Base-by-base conservation (phyloP, 1,140 invertebrate species). In the Cydia pomonella region DNA sequence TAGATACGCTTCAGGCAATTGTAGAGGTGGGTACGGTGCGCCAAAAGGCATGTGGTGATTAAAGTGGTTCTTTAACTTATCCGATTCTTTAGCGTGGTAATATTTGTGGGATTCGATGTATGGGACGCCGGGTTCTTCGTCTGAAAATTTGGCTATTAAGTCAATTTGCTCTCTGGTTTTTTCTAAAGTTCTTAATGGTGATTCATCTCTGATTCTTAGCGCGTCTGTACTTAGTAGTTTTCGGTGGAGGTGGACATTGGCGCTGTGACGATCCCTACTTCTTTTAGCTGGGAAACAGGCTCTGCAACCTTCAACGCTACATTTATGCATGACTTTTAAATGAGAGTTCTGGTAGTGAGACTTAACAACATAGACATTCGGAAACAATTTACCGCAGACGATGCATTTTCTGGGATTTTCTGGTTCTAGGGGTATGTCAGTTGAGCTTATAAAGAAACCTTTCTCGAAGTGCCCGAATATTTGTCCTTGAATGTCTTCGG, bases 341-440 rank as follows among this genome's bases (percentile, higher is more conserved):
- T 99, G 98, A 0, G 98, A 97, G 90, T 98, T 99, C 93, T 98
- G 98, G 92, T 98, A 99, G 86, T 99, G 98, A 0, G 97, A 98
- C 92, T 98, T 99, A 0, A 99, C 96, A n/a, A 97, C 96, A 85
- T 98, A 99, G 84, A 98, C 97, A 85, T 98, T 99, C 87, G 98
- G 97, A 92, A 99, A 99, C 80, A 97, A 95, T 91, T 98, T 98
- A 12, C 97, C 97, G 88, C 98, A 99, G 16, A 97, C 97, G 2
- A 96, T 96, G 90, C 98, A 99, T 80, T 97, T 95, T 3, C 97
- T 93, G 0, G 97, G 97, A 87, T 97, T 97, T 62, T 95, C 95
- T 64, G 94, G 86, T 75, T 93, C 97, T 18, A 98, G 95, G 6
- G 98, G 98, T 18, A 98, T 96, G 81, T 97, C 96, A 76, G 95